These are phyloP conservation scores for Sitobion miscanthi DNA, from an alignment of 1,140 invertebrate species.

Conservation along the genomic window DNA sequence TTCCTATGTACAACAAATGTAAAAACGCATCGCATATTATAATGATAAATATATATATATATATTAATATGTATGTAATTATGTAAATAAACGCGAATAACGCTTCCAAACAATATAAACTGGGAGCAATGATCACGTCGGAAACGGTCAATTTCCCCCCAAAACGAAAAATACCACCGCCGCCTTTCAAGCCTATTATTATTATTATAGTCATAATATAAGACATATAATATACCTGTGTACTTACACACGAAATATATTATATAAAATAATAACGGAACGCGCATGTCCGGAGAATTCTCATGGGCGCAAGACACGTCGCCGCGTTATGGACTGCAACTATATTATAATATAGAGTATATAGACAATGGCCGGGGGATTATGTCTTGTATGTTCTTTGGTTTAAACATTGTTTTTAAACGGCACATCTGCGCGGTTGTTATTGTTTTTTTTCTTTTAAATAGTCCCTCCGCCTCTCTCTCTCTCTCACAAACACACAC, in stretches of 20 bases:
- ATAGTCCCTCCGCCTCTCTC: not conserved
- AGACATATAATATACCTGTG: not conserved
- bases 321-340: not conserved
- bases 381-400: not conserved
- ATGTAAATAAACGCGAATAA: conserved; percentile 6
- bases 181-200: conserved; percentile 34
- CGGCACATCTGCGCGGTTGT: not conserved
- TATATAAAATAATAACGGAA: conserved; percentile 42
- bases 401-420: conserved; percentile 22
- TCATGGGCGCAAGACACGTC: not conserved
- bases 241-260: not conserved
- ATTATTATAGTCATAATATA: not conserved
- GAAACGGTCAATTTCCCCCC: conserved; percentile 1
- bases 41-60: no score
- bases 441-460: conserved; percentile 19
- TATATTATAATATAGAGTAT: not conserved
- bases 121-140: conserved; percentile 13
- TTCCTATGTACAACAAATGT: not conserved
- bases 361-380: conserved; percentile 21
- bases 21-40: not conserved
- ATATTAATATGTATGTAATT: not conserved
- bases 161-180: not conserved
- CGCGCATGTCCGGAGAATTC: conserved; percentile 23
- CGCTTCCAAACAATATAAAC: not conserved
- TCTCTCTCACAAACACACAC: no score